Base-by-base conservation (phyloP, 2,888 invertebrate genomes). In the Schrankia costaestrigalis region DNA sequence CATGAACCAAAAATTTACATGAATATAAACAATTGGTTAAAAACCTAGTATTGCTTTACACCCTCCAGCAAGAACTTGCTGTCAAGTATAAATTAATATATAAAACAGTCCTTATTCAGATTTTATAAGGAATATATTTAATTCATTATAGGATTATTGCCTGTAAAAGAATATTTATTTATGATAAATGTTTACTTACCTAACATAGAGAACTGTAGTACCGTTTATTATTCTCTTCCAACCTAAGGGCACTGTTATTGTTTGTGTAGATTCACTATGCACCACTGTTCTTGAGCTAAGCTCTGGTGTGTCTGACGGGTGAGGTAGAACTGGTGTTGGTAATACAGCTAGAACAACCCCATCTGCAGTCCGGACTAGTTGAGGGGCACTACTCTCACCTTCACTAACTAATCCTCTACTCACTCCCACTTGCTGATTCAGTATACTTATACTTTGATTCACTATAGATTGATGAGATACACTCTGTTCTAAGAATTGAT, bases 401-500 rank as follows among this genome's bases (percentile, higher is more conserved):
- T 84, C 83, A 73, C 75, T 72, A 41, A 69, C 67, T 56, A 73
- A 60, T 44, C 79, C 75, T 52, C 77, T 63, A 66, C 63, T 79
- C 46, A 83, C 84, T 61, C 86, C 83, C 31, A 86, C 82, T 70
- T 87, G 86, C 70, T 86, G 87, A 67, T 85, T 87, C 53, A 87
- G 68, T 74, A 87, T 85, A 73, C 81, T 86, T 55, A 88, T 85
- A 75, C 83, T 84, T 57, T 87, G 86, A 77, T 87, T 87, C 57
- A 87, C 85, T 73, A 86, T 84, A 13, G 86, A 84, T 51, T 87
- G 87, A 61, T 87, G 88, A 37, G 85, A 80, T 46, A 87, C 82
- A 80, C 84, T 87, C 63, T 87, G 87, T 81, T 88, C 87, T 73
- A 87, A 72, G 63, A 87, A 78, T 66, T 88, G 88, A 70, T 87